Conservation (phyloP, 2,797 vertebrate genomes). For the Scarus forsteni region DNA sequence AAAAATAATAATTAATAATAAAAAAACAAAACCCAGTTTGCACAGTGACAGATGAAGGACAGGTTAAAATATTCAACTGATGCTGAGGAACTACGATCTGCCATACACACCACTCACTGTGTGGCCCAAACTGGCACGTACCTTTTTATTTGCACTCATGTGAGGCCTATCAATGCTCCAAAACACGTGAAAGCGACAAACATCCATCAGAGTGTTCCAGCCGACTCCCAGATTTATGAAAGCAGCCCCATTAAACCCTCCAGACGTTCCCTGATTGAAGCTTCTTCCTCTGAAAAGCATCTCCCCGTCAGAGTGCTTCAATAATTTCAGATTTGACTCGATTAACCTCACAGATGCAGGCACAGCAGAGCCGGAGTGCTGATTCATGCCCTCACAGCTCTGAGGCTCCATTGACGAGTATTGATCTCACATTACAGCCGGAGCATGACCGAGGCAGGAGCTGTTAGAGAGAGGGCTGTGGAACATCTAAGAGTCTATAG, state of each 20-base stretch:
- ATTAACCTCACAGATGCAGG: constrained; percentile 51
- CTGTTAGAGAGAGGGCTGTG: constrained; percentile 20
- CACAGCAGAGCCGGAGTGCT: constrained; percentile 59
- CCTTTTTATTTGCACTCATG: no score
- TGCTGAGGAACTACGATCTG: no score
- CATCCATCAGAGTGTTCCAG: background rate
- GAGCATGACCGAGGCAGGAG: constrained; percentile 25
- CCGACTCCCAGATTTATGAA: constrained; percentile 10
- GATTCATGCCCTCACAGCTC: constrained; percentile 51
- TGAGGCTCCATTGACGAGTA: constrained; percentile 54
- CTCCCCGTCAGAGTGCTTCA: constrained; percentile 20
- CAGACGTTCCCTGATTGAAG: constrained; percentile 2
- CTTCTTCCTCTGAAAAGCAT: constrained; percentile 12
- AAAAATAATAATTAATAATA: no score
- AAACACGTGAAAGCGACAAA: no score
- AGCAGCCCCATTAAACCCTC: constrained; percentile 6
- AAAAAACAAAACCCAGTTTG: no score
- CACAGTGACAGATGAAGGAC: no score
- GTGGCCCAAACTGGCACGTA: no score
- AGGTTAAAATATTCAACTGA: no score
- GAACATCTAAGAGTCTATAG: constrained; percentile 18
- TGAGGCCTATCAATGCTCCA: no score
- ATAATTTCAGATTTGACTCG: constrained; percentile 46
- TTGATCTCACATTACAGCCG: constrained; percentile 52
- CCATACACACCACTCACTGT: no score